Base-by-base conservation (phyloP, 1,140 invertebrate genomes). In the Drosophila triauraria region DNA sequence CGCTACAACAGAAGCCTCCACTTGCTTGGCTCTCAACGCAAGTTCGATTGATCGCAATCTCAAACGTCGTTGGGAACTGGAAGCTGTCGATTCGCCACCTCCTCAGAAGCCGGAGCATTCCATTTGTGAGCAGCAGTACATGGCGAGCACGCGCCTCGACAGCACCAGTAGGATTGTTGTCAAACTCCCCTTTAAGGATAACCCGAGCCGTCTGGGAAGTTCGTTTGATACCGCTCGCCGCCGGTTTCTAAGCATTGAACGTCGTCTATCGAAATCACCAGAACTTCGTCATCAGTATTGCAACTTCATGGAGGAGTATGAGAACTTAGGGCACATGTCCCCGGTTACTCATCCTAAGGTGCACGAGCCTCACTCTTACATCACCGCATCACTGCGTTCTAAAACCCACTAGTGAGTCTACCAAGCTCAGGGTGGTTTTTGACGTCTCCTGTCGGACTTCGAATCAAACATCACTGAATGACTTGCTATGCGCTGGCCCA, bases 351-450 rank as follows among this genome's bases (percentile, higher is more conserved):
- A 20, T 23, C 3, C 17, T 38, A 54, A 23, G 20, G 20, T 20
- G 20, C 20, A 20, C 20, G 20, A 20, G 20, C 20, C 20, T 20
- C 17, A 38, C 51, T 38, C 38, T 7, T 23, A 54, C 32, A 46
- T 46, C 2, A 20, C 10, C 10, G 3, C 44, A 46, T 46, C 10
- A 23, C 44, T 46, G 44, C 44, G 44, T 46, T 17, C 44, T 23
- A 2, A 23, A 46, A 46, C 44, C 20, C 20, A 13, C 4, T 10
- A 46, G 20, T 23, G 20, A 46, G 44, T 13, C 17, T 5, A 12
- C 17, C 10, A 23, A 46, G 43, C 10, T 20, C 9, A 46, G 30
- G 43, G 80, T 93, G 9, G 81, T 93, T 8, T 93, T 40, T 20
- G 20, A 20, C 20, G 20, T 20, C 20, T 20, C 20, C 20, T 20